phyloP scores from a whole-genome alignment of 2,888 invertebrate species.

The Bibio marci region DNA sequence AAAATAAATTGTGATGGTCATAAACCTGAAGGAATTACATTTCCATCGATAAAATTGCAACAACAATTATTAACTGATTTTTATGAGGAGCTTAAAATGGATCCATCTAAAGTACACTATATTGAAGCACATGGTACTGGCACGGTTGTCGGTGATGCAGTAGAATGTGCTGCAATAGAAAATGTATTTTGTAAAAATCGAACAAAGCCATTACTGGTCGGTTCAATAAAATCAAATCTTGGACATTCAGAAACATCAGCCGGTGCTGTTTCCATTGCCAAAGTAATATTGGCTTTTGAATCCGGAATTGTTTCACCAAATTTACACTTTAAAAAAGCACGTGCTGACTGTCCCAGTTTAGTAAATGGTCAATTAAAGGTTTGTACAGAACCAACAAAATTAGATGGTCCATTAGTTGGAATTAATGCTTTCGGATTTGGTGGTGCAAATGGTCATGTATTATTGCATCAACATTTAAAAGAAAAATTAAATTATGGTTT shows the following conservation, averaged over 20 bases:
- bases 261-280: slow-evolving; percentile 51
- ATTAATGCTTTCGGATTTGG: slow-evolving; percentile 91
- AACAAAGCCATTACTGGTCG: slow-evolving; percentile 53
- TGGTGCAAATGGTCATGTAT: slow-evolving; percentile 57
- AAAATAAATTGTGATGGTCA: background rate
- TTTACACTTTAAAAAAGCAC: slow-evolving; percentile 52
- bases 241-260: slow-evolving; percentile 74
- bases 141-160: slow-evolving; percentile 40
- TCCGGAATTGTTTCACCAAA: slow-evolving; percentile 69
- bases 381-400: slow-evolving; percentile 50
- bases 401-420: slow-evolving; percentile 59
- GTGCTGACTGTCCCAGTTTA: slow-evolving; percentile 40
- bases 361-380: slow-evolving; percentile 47
- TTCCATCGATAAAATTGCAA: slow-evolving; percentile 17
- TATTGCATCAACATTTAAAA: slow-evolving; percentile 18
- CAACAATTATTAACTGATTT: slow-evolving; percentile 29
- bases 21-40: slow-evolving; percentile 13
- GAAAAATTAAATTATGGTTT: slow-evolving; percentile 34
- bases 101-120: slow-evolving; percentile 33
- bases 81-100: slow-evolving; percentile 32
- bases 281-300: slow-evolving; percentile 68
- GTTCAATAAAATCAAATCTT: slow-evolving; percentile 75
- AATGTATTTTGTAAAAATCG: slow-evolving; percentile 52
- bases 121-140: slow-evolving; percentile 27
- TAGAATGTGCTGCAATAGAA: slow-evolving; percentile 61